These are phyloP conservation scores for Noctua janthina DNA, from an alignment of 2,888 invertebrate species.

Conservation along the genomic window DNA sequence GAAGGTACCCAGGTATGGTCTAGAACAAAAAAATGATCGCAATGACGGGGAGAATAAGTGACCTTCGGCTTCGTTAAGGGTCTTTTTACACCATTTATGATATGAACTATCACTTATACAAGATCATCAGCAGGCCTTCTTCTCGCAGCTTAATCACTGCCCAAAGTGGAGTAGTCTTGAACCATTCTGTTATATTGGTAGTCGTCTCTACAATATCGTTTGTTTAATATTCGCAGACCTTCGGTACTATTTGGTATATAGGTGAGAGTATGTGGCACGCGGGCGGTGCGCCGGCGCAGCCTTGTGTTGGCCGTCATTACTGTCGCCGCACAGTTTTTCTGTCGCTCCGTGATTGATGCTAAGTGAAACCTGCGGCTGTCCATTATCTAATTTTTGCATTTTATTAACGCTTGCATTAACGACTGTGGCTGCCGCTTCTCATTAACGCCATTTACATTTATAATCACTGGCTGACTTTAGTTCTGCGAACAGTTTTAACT, in stretches of 20 bases:
- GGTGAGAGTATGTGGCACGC: neutral
- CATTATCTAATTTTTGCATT: conserved; percentile 53
- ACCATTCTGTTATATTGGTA: neutral
- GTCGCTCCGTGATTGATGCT: conserved; percentile 45
- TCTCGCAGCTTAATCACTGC: neutral
- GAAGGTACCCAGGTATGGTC: too few relatives aligned
- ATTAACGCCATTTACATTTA: conserved; percentile 55
- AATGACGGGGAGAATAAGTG: too few relatives aligned
- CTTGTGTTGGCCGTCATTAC: conserved; percentile 9
- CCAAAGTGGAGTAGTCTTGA: neutral
- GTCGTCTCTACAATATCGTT: neutral
- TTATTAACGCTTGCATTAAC: conserved; percentile 42
- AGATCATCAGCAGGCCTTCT: neutral
- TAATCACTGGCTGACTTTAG: conserved; percentile 24
- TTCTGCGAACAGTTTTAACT: conserved; percentile 37
- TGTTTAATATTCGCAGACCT: neutral
- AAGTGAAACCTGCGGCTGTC: conserved; percentile 50
- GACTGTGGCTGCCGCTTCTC: conserved; percentile 35
- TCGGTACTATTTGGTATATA: neutral
- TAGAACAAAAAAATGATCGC: too few relatives aligned
- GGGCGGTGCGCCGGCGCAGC: conserved; percentile 11
- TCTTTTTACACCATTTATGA: too few relatives aligned
- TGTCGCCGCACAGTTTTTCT: conserved; percentile 25
- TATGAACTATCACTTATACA: neutral
- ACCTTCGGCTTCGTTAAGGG: too few relatives aligned